These are phyloP conservation scores for Ooceraea biroi DNA, from an alignment of 1,140 invertebrate species.

Conservation along the genomic window DNA sequence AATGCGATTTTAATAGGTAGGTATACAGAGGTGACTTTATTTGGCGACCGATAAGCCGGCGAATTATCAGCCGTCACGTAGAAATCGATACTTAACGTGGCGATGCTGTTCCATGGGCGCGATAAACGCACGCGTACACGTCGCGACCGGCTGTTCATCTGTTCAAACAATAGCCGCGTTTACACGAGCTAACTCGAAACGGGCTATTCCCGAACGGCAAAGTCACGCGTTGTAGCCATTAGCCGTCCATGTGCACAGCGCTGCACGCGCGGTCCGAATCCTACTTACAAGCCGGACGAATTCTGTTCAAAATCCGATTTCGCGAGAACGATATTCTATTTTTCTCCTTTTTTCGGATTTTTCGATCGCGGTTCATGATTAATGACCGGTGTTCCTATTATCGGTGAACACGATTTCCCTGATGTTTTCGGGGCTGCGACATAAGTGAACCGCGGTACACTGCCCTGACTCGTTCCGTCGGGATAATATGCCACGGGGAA, in stretches of 20 bases:
- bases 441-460: slow-evolving; percentile 74
- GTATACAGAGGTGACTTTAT: not conserved
- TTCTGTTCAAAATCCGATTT: slow-evolving; percentile 57
- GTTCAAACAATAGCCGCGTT: slow-evolving; percentile 45
- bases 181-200: slow-evolving; percentile 29
- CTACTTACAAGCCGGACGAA: slow-evolving; percentile 29
- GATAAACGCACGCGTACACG: slow-evolving; percentile 15
- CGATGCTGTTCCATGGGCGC: slow-evolving; percentile 32
- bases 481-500: slow-evolving; percentile 60
- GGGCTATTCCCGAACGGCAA: slow-evolving; percentile 34
- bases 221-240: slow-evolving; percentile 42
- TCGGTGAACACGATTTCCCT: slow-evolving; percentile 58
- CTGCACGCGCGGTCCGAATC: not conserved
- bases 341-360: slow-evolving; percentile 31
- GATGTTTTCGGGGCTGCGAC: slow-evolving; percentile 60
- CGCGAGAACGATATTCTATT: not conserved
- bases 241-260: not conserved
- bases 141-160: not conserved
- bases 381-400: slow-evolving; percentile 66
- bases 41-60: not conserved
- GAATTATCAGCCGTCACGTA: slow-evolving; percentile 28
- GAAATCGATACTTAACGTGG: slow-evolving; percentile 34
- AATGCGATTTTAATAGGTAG: not conserved
- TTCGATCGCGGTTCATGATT: slow-evolving; percentile 51
- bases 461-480: slow-evolving; percentile 69